Evolutionary conservation across 2,888 invertebrate species (phyloP).

Genomic region (Perizoma flavofasciatum): DNA sequence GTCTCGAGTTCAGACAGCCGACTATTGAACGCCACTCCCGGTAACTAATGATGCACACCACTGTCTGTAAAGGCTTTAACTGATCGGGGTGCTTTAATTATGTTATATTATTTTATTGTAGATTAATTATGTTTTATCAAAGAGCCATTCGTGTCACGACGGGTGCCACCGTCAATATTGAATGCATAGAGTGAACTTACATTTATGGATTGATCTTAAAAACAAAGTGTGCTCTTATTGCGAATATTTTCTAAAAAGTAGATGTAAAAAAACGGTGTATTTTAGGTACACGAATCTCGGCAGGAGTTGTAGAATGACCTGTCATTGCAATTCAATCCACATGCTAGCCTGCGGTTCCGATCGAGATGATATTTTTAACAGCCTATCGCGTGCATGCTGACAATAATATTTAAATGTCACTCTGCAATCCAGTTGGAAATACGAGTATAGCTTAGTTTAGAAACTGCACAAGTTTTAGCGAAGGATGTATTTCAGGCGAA

Average conservation of each 20-base stretch:
- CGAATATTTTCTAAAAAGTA: too few species aligned
- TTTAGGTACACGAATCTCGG: neutral
- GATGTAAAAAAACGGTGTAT: neutral
- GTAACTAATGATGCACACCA: constrained; percentile 59
- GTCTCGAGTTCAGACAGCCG: constrained; percentile 46
- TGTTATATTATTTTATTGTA: constrained; percentile 19
- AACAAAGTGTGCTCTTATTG: too few species aligned
- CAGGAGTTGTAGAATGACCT: constrained; percentile 36
- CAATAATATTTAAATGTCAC: constrained; percentile 37
- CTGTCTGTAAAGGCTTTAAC: constrained; percentile 47
- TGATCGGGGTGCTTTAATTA: constrained; percentile 52
- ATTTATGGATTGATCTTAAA: neutral
- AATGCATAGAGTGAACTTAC: too few species aligned
- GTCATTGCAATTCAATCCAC: constrained; percentile 67
- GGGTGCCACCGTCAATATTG: too few species aligned
- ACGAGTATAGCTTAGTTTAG: constrained; percentile 4
- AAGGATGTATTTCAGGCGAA: neutral
- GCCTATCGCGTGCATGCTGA: constrained; percentile 40
- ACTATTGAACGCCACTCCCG: constrained; percentile 67
- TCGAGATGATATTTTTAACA: constrained; percentile 63
- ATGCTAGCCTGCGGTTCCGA: constrained; percentile 55
- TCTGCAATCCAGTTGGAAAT: constrained; percentile 14
- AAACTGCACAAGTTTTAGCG: neutral
- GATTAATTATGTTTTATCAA: neutral
- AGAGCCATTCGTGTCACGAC: neutral